Conservation (phyloP, 2,113 vertebrate species). For the Otocyon megalotis region DNA sequence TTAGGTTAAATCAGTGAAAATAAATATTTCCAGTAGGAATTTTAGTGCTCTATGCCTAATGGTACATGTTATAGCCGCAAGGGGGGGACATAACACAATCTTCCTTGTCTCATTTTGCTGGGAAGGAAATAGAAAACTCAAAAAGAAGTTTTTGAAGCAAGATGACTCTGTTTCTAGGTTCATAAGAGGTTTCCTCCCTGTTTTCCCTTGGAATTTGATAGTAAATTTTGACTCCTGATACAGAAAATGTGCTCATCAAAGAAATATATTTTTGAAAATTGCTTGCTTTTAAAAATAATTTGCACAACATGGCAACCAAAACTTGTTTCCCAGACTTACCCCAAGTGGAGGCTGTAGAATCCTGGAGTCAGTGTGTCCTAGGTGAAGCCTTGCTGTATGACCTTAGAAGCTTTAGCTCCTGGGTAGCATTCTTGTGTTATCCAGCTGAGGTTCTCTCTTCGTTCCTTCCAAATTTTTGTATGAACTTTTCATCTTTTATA, state of each 20-base stretch:
- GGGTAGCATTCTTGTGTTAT: accelerated
- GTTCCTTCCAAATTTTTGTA: background rate
- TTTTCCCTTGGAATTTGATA: background rate
- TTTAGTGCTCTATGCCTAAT: background rate
- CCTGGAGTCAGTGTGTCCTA: background rate
- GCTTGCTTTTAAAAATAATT: background rate
- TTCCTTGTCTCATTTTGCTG: background rate
- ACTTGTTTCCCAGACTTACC: background rate
- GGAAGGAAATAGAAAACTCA: background rate
- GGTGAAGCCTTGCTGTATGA: accelerated
- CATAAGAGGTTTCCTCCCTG: background rate
- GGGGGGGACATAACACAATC: slow-evolving; percentile 60
- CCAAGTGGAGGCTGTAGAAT: background rate
- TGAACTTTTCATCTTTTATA: background rate
- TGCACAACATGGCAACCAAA: background rate
- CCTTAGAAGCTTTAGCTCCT: accelerated
- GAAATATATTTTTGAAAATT: background rate
- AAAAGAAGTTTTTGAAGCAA: background rate
- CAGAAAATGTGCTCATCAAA: background rate
- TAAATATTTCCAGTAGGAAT: accelerated
- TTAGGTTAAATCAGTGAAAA: background rate
- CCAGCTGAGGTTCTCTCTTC: background rate
- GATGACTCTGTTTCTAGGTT: background rate
- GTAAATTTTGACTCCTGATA: background rate
- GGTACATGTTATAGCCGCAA: slow-evolving; percentile 34